A percentile compares a stretch with the other conserved stretches of the same genome.
Conservation (phyloP, 2,113 vertebrate species). For the Microtus ochrogaster region DNA sequence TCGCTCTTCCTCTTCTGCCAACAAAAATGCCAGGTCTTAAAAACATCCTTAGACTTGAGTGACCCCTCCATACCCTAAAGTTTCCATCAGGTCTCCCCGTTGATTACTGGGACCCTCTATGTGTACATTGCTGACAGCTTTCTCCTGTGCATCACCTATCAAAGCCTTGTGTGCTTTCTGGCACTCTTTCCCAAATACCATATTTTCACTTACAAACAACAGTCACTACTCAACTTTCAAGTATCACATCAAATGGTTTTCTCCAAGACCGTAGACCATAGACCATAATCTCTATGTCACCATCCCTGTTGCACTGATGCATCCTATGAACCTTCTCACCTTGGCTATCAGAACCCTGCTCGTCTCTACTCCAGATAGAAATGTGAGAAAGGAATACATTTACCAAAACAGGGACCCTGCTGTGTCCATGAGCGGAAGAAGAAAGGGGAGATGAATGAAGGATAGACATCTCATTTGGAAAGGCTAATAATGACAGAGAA, state of each 20-base stretch:
- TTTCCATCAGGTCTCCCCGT: not conserved
- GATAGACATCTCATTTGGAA: not conserved
- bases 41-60: not conserved
- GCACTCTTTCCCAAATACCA: not conserved
- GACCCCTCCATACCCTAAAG: not conserved
- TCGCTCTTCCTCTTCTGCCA: not conserved
- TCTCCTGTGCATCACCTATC: not conserved
- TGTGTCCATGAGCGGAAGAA: not conserved
- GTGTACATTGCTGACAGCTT: not conserved
- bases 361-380: not conserved
- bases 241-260: not conserved
- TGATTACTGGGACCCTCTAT: too few species aligned
- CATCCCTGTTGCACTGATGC: rapidly evolving
- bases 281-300: too few species aligned
- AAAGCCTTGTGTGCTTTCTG: not conserved
- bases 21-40: not conserved
- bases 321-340: not conserved
- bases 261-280: not conserved
- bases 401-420: not conserved
- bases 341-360: too few species aligned
- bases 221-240: not conserved
- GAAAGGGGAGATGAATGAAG: not conserved
- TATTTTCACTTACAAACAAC: not conserved
- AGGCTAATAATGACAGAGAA: not conserved
- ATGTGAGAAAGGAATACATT: not conserved